These are phyloP conservation scores for Azorinus chamasolen DNA, from an alignment of 2,888 invertebrate genomes.

Conservation along the genomic window DNA sequence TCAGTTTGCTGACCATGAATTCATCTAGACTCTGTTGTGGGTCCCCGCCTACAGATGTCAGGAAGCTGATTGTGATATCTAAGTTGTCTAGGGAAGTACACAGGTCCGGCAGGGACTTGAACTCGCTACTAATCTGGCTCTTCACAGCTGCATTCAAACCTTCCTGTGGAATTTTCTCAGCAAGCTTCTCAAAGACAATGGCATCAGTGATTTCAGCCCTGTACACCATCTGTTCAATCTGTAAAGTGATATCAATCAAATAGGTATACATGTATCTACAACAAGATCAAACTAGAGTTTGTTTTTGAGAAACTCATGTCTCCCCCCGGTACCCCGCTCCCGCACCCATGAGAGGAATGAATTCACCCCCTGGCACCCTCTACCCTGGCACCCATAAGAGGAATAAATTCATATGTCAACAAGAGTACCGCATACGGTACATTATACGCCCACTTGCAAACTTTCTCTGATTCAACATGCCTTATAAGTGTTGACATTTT, in stretches of 20 bases:
- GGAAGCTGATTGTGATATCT: conserved; percentile 66
- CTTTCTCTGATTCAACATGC: no score
- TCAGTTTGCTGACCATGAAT: conserved; percentile 74
- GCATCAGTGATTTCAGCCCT: conserved; percentile 74
- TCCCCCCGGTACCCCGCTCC: no score
- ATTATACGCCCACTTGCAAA: no score
- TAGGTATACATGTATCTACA: no score
- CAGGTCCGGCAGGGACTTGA: conserved; percentile 60
- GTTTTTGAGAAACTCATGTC: no score
- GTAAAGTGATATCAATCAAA: conserved; percentile 16
- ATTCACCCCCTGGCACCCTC: no score
- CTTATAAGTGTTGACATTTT: no score
- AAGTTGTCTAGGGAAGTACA: conserved; percentile 66
- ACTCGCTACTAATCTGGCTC: conserved; percentile 58
- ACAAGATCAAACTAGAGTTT: no score
- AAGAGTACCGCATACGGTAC: no score
- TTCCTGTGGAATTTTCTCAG: conserved; percentile 66
- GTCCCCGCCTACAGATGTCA: conserved; percentile 64
- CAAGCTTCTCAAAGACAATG: conserved; percentile 66
- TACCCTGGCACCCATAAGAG: no score
- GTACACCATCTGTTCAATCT: conserved; percentile 75
- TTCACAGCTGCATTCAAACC: conserved; percentile 50
- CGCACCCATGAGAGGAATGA: no score
- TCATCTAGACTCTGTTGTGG: conserved; percentile 45
- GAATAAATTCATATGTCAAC: no score